Conservation (phyloP, 2,113 vertebrate genomes). For the Brachyhypopomus occidentalis region DNA sequence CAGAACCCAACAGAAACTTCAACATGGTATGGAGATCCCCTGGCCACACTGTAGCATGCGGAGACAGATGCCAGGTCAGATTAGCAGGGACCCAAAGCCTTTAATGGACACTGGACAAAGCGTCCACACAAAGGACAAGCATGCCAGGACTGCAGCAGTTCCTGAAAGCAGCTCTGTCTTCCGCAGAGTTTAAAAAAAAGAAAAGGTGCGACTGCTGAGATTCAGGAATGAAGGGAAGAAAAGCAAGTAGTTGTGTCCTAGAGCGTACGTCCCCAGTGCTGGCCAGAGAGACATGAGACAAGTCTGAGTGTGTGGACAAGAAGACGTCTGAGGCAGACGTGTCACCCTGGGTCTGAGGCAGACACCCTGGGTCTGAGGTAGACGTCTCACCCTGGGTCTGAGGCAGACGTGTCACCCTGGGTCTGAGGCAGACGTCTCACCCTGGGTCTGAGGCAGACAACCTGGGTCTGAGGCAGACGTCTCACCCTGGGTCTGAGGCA, state of each 20-base stretch:
- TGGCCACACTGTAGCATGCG: conserved; percentile 26
- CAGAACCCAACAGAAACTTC: background rate
- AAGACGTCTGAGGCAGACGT: too few species aligned
- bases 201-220: background rate
- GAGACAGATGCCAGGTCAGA: conserved; percentile 68
- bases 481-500: too few species aligned
- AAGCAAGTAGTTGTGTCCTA: background rate
- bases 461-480: too few species aligned
- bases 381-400: too few species aligned
- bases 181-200: conserved; percentile 10
- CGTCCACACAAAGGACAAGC: conserved; percentile 56
- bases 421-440: too few species aligned
- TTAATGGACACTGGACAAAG: conserved; percentile 64
- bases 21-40: background rate
- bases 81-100: conserved; percentile 65
- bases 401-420: too few species aligned
- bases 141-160: conserved; percentile 45
- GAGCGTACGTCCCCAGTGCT: background rate
- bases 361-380: too few species aligned
- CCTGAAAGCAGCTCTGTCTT: conserved; percentile 72
- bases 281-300: too few species aligned
- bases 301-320: too few species aligned
- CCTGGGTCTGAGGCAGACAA: too few species aligned
- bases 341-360: too few species aligned
- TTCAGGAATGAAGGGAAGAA: background rate